These are phyloP conservation scores for Nematopogon swammerdamellus DNA, from an alignment of 2,888 invertebrate genomes.

Conservation along the genomic window DNA sequence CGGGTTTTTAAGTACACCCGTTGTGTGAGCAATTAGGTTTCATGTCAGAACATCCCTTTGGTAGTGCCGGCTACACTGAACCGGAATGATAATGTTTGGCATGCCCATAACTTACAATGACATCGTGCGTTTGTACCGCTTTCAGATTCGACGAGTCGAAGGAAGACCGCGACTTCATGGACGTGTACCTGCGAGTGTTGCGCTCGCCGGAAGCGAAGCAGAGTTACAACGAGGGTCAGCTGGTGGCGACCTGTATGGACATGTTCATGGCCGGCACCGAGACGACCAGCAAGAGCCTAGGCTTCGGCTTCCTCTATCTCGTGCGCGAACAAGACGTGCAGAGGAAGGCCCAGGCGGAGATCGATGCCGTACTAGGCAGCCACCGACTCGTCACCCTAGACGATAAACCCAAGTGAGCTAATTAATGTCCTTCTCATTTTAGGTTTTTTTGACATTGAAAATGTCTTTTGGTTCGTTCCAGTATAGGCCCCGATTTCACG, in stretches of 20 bases:
- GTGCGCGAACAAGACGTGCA: slow-evolving; percentile 70
- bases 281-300: slow-evolving; percentile 76
- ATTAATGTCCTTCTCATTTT: too few species aligned
- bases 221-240: slow-evolving; percentile 67
- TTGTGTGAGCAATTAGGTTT: too few species aligned
- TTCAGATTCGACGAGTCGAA: slow-evolving; percentile 44
- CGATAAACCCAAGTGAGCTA: slow-evolving; percentile 65
- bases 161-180: slow-evolving; percentile 76
- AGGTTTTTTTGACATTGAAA: too few species aligned
- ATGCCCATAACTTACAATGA: too few species aligned
- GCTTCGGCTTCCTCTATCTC: slow-evolving; percentile 73
- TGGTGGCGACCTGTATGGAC: slow-evolving; percentile 78
- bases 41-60: too few species aligned
- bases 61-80: too few species aligned
- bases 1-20: too few species aligned
- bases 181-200: slow-evolving; percentile 71
- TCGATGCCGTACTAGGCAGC: slow-evolving; percentile 69
- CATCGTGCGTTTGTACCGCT: too few species aligned
- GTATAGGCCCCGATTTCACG: too few species aligned
- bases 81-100: too few species aligned
- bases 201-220: slow-evolving; percentile 53
- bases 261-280: slow-evolving; percentile 87
- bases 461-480: too few species aligned
- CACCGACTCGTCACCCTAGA: slow-evolving; percentile 65
- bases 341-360: slow-evolving; percentile 71